Evolutionary conservation across 2,888 invertebrate genomes (phyloP).

Genomic region (Serripes groenlandicus): DNA sequence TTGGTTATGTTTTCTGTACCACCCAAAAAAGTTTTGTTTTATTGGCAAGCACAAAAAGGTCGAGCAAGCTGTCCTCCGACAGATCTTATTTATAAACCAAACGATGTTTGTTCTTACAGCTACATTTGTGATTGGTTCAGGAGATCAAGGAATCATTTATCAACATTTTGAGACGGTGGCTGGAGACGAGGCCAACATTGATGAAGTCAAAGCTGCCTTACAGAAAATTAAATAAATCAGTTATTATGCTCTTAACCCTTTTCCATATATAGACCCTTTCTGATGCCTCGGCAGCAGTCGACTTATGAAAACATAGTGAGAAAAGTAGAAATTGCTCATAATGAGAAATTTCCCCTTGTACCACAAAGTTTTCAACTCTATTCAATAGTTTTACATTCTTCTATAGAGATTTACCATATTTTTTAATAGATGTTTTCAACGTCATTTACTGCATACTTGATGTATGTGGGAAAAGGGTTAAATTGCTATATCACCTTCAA

Average conservation of each 20-base stretch:
- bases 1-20: too few relatives aligned
- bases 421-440: too few relatives aligned
- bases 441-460: too few relatives aligned
- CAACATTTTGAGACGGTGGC: slow-evolving; percentile 87
- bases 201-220: slow-evolving; percentile 76
- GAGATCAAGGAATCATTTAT: slow-evolving; percentile 84
- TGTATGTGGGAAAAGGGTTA: too few relatives aligned
- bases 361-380: background rate
- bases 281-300: background rate
- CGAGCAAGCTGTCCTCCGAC: too few relatives aligned
- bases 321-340: slow-evolving; percentile 1
- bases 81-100: too few relatives aligned
- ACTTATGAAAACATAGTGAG: background rate
- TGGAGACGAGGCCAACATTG: slow-evolving; percentile 86
- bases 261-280: background rate
- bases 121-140: slow-evolving; percentile 83
- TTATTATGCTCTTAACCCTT: background rate
- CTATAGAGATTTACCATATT: too few relatives aligned
- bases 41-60: too few relatives aligned
- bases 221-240: slow-evolving; percentile 44
- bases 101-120: too few relatives aligned
- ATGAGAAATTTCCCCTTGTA: background rate
- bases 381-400: background rate
- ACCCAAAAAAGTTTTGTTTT: too few relatives aligned
- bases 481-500: too few relatives aligned